Evolutionary conservation across 1,140 invertebrate genomes (phyloP).

Genomic region (Globodera ellingtonae): DNA sequence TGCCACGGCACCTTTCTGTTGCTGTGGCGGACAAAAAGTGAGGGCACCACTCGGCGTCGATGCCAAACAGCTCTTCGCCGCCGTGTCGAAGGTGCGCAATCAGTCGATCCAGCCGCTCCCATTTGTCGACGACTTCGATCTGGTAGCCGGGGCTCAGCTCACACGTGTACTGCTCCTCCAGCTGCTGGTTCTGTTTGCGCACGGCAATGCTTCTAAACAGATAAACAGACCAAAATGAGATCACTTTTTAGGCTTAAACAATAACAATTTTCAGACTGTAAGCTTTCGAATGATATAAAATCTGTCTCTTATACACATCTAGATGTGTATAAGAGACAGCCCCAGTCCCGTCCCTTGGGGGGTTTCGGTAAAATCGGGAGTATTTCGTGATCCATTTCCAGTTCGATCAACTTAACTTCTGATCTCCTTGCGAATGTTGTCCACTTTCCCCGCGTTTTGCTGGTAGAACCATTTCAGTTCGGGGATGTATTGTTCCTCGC

Average conservation of each 20-base stretch:
- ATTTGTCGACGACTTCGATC: conserved; percentile 24
- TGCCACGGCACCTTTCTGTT: conserved; percentile 13
- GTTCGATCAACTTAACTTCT: background rate
- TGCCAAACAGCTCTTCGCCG: conserved; percentile 27
- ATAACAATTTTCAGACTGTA: too few species aligned
- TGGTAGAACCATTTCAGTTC: background rate
- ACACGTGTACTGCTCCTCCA: conserved; percentile 21
- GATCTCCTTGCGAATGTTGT: background rate
- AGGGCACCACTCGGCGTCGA: conserved; percentile 37
- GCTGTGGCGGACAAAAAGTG: conserved; percentile 20
- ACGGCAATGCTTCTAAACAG: conserved; percentile 6
- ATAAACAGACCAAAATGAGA: background rate
- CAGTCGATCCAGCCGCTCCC: conserved; percentile 16
- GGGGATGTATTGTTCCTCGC: background rate
- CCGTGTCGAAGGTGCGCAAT: conserved; percentile 23
- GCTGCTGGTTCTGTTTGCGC: conserved; percentile 15
- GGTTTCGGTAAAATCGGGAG: too few species aligned
- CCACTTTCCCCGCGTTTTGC: background rate
- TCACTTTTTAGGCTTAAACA: background rate
- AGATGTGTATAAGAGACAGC: too few species aligned
- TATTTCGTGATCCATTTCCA: too few species aligned
- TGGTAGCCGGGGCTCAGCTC: conserved; percentile 10
- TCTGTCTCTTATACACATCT: too few species aligned
- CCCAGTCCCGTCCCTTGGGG: too few species aligned
- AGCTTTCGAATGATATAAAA: too few species aligned